Percentiles rank a stretch among this genome's conserved stretches.
Conservation (phyloP, 2,113 vertebrate species). For the Ctenomys sociabilis region DNA sequence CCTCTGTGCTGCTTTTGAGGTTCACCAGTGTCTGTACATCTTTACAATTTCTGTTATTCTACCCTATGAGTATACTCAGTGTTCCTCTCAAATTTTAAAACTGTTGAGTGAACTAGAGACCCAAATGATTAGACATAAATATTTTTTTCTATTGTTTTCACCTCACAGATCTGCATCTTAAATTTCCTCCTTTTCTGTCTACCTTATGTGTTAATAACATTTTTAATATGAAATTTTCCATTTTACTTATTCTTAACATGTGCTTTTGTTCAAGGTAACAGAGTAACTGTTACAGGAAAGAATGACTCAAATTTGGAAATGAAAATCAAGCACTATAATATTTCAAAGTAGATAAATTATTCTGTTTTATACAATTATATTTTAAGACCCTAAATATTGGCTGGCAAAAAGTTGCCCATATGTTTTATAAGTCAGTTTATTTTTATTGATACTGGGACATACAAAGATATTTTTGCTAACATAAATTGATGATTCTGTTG, state of each 20-base stretch:
- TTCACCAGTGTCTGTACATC: neutral
- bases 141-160: neutral
- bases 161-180: neutral
- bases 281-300: neutral
- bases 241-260: neutral
- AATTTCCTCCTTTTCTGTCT: neutral
- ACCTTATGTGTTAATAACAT: neutral
- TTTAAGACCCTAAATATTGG: neutral
- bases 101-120: neutral
- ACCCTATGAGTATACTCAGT: neutral
- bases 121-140: neutral
- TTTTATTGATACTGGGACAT: neutral
- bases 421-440: neutral
- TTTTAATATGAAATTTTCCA: neutral
- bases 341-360: neutral
- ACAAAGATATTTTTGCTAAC: constrained; percentile 38
- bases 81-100: neutral
- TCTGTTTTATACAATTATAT: neutral
- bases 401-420: neutral
- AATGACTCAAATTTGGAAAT: neutral
- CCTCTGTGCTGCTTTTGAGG: neutral
- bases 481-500: constrained; percentile 63
- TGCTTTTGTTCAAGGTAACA: neutral
- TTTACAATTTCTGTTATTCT: neutral
- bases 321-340: neutral